Percentiles rank a stretch among this genome's conserved stretches.
Conservation (phyloP, 1,140 invertebrate genomes). For the Lepidurus apus region DNA sequence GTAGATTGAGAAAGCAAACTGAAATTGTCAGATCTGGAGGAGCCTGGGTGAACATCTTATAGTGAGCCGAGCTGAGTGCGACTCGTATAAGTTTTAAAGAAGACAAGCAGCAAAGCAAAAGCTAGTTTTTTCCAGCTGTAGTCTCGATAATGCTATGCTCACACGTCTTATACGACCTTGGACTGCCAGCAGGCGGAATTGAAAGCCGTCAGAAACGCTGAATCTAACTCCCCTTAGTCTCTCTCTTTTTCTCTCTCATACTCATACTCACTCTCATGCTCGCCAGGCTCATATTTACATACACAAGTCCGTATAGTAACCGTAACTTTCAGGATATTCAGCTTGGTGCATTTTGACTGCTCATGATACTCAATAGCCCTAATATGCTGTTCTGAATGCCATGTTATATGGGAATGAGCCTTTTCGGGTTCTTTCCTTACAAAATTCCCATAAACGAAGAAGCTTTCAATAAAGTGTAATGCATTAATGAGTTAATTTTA, state of each 20-base stretch:
- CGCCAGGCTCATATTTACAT: not conserved
- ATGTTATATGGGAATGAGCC: too few relatives aligned
- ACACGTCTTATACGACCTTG: slow-evolving; percentile 3
- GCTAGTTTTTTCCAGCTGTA: not conserved
- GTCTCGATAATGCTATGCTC: slow-evolving; percentile 18
- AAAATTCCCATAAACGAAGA: too few relatives aligned
- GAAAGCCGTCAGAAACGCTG: slow-evolving; percentile 12
- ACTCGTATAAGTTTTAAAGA: not conserved
- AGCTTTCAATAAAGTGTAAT: too few relatives aligned
- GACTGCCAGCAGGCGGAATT: slow-evolving; percentile 17
- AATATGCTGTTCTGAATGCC: not conserved
- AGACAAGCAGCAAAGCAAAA: not conserved
- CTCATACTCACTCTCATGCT: not conserved
- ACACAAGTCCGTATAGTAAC: not conserved
- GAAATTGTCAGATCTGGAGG: not conserved
- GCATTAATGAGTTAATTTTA: too few relatives aligned
- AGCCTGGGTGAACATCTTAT: not conserved
- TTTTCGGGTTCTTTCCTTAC: too few relatives aligned
- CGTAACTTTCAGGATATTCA: not conserved
- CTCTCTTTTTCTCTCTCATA: not conserved
- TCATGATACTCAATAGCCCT: not conserved
- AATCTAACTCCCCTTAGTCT: not conserved
- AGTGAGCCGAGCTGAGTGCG: not conserved
- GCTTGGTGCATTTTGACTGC: not conserved
- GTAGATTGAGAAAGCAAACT: too few relatives aligned